Conservation (phyloP, 2,888 invertebrate species). For the Yponomeuta cagnagella region DNA sequence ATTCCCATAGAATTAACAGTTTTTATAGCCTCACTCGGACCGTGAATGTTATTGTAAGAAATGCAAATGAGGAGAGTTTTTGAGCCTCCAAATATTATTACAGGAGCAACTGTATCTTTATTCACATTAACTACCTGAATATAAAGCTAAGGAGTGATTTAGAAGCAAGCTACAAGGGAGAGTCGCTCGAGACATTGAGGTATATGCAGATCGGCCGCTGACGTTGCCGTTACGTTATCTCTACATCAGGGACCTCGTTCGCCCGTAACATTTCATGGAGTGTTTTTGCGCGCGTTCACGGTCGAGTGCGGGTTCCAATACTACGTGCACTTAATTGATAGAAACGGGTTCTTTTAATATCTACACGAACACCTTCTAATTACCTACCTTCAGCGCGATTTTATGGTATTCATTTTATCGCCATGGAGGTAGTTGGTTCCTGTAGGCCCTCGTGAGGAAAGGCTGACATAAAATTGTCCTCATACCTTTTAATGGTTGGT, state of each 20-base stretch:
- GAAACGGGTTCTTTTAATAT: neutral
- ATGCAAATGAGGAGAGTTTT: constrained; percentile 22
- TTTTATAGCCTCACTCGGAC: constrained; percentile 8
- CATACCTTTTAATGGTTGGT: neutral
- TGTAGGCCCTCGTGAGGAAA: neutral
- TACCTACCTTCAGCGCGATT: neutral
- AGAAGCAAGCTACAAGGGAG: too few relatives aligned
- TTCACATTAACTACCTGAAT: neutral
- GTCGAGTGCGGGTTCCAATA: neutral
- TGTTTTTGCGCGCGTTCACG: neutral
- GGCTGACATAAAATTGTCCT: neutral
- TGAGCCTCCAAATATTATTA: neutral
- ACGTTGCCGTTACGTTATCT: neutral
- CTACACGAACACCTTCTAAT: neutral
- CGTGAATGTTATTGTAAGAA: constrained; percentile 22
- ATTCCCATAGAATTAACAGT: constrained; percentile 14
- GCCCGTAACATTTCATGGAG: neutral
- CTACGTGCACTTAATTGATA: neutral
- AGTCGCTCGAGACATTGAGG: neutral
- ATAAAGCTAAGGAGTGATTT: too few relatives aligned
- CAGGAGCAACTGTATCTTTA: neutral
- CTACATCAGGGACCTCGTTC: neutral
- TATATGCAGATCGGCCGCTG: neutral
- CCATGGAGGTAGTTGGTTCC: neutral
- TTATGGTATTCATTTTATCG: neutral